phyloP scores from a whole-genome alignment of 2,797 vertebrate species.

The Alosa sapidissima region DNA sequence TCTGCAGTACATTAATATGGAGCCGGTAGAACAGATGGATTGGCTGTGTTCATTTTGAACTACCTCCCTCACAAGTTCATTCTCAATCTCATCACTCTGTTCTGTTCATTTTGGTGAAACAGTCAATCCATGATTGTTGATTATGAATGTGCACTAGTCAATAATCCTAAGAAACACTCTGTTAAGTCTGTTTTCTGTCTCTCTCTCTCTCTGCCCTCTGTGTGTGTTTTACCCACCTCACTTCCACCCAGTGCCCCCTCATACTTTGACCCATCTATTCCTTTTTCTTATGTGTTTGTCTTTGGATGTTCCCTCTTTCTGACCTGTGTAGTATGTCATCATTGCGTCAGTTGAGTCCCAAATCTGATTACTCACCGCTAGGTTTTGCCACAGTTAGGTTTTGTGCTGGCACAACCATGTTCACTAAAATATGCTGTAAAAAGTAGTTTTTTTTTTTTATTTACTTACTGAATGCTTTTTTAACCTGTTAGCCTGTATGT shows the following conservation, averaged over 20 bases:
- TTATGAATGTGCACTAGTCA: not conserved
- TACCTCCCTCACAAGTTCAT: not conserved
- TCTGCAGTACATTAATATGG: not conserved
- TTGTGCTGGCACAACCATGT: slow-evolving; percentile 51
- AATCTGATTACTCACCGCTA: not conserved
- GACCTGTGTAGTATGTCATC: slow-evolving; percentile 8
- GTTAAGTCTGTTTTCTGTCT: not conserved
- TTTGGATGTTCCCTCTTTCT: slow-evolving; percentile 3
- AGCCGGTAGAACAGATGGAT: not conserved
- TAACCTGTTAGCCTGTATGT: not conserved
- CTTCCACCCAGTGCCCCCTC: not conserved
- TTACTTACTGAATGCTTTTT: not conserved
- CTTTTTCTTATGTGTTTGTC: not conserved
- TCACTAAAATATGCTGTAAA: slow-evolving; percentile 6
- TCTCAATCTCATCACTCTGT: slow-evolving; percentile 1
- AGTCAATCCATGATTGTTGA: not conserved
- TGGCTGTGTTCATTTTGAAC: not conserved
- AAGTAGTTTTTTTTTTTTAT: slow-evolving; percentile 16
- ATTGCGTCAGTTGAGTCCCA: slow-evolving; percentile 3
- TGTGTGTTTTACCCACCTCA: not conserved
- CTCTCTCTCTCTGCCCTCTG: not conserved
- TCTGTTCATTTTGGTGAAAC: not conserved
- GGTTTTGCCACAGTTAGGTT: slow-evolving; percentile 9
- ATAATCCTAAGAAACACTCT: not conserved
- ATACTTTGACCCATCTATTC: not conserved